Conservation (phyloP, 2,888 invertebrate genomes). For the Hoplodrina blanda region DNA sequence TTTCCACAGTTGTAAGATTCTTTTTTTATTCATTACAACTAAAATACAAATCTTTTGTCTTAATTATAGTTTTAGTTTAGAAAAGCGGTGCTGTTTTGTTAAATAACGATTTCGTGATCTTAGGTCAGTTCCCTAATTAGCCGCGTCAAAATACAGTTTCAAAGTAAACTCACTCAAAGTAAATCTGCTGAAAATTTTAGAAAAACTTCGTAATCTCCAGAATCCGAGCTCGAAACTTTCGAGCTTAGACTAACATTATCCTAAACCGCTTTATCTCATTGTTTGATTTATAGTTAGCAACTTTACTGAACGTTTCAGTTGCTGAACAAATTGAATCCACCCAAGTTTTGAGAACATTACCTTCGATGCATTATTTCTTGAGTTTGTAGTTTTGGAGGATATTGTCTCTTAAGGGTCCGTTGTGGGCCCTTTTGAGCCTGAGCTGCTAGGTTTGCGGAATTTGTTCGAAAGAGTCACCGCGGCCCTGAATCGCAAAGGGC, state of each 20-base stretch:
- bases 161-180: conserved; percentile 14
- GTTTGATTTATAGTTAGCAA: conserved; percentile 64
- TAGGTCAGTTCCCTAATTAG: conserved; percentile 24
- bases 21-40: no score
- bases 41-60: neutral
- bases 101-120: neutral
- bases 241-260: conserved; percentile 60
- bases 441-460: no score
- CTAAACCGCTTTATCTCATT: conserved; percentile 61
- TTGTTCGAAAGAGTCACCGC: no score
- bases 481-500: no score
- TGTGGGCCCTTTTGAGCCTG: neutral
- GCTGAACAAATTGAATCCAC: conserved; percentile 49
- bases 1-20: no score
- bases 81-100: neutral
- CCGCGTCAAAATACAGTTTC: conserved; percentile 11
- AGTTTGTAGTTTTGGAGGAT: conserved; percentile 12
- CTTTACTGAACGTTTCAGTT: conserved; percentile 54
- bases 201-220: conserved; percentile 52
- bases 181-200: conserved; percentile 33
- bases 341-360: conserved; percentile 32
- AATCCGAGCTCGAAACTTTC: conserved; percentile 43
- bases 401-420: neutral
- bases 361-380: conserved; percentile 23
- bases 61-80: no score